Percentiles rank a stretch among this genome's conserved stretches.
Evolutionary conservation across 2,113 vertebrate species (phyloP).

Genomic region (Merops nubicus): DNA sequence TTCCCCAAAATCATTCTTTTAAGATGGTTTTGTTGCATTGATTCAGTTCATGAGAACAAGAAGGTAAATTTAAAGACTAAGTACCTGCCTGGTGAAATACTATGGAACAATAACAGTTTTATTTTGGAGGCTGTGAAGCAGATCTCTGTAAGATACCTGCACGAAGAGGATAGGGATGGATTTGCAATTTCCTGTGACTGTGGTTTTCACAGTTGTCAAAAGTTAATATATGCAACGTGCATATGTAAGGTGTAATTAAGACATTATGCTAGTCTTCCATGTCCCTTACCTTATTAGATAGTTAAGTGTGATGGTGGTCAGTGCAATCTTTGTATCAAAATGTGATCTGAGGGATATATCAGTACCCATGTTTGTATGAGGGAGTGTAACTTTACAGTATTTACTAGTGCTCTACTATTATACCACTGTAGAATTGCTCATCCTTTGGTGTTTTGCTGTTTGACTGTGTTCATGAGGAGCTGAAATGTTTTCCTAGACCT

Average conservation of each 20-base stretch:
- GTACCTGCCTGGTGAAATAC: not conserved
- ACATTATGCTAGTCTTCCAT: not conserved
- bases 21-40: not conserved
- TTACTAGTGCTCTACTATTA: not conserved
- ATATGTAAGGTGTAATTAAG: not conserved
- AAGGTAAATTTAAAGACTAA: not conserved
- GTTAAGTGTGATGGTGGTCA: not conserved
- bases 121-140: not conserved
- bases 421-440: not conserved
- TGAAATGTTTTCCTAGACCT: not conserved
- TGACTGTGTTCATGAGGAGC: not conserved
- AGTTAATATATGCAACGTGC: fast-evolving
- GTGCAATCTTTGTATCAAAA: not conserved
- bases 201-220: not conserved
- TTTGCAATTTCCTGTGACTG: fast-evolving
- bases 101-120: not conserved
- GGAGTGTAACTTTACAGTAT: not conserved
- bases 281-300: not conserved
- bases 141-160: not conserved
- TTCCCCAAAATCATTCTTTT: not conserved
- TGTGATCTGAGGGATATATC: not conserved
- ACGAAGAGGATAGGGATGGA: not conserved
- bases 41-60: not conserved
- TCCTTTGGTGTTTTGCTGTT: not conserved
- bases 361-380: not conserved